Percentiles rank a stretch among this genome's conserved stretches.
Conservation (phyloP, 2,113 vertebrate genomes). For the Gasterosteus aculeatus region DNA sequence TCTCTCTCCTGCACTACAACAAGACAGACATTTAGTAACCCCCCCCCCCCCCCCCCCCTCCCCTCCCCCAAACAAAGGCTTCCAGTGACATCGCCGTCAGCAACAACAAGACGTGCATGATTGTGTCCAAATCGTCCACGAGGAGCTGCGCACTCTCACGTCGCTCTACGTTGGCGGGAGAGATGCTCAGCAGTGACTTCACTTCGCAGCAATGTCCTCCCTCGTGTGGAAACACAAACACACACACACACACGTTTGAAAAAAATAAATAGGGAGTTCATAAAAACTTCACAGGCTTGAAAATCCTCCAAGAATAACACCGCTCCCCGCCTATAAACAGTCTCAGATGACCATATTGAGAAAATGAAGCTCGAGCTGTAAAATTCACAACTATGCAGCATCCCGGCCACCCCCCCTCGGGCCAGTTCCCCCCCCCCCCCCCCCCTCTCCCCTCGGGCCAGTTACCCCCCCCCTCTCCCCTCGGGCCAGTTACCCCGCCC, state of each 20-base stretch:
- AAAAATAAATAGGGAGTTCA: background rate
- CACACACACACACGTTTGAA: background rate
- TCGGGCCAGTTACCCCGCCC: too few species aligned
- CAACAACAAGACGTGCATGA: conserved; percentile 15
- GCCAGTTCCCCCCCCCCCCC: too few species aligned
- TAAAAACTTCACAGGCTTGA: conserved; percentile 29
- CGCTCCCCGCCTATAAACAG: background rate
- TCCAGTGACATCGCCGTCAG: conserved; percentile 33
- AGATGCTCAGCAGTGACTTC: conserved; percentile 28
- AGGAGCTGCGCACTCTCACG: conserved; percentile 13
- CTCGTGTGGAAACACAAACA: background rate
- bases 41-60: background rate
- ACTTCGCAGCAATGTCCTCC: conserved; percentile 35
- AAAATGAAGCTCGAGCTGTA: background rate
- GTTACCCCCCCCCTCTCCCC: too few species aligned
- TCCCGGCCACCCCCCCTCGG: background rate
- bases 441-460: background rate
- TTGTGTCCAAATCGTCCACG: conserved; percentile 14
- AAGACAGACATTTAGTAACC: conserved; percentile 17
- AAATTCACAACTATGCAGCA: conserved; percentile 17
- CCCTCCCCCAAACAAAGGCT: background rate
- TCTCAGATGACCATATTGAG: conserved; percentile 51
- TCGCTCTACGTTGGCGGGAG: background rate
- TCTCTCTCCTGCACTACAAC: background rate
- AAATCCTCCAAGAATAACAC: conserved; percentile 18